Conservation (phyloP, 1,140 invertebrate species). For the Bombus ignitus region DNA sequence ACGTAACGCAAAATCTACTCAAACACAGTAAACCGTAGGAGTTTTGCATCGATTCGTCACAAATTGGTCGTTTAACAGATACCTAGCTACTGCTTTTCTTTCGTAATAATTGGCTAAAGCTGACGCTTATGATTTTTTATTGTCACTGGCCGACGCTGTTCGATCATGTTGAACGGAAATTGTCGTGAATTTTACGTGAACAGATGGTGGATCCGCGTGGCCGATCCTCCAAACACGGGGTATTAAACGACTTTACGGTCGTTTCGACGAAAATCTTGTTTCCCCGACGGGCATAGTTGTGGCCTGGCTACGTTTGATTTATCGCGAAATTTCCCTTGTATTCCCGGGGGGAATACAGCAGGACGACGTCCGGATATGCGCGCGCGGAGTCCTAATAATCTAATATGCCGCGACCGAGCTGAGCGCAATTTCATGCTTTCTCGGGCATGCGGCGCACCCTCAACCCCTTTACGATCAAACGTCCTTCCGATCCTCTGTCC, state of each 20-base stretch:
- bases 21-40: too few relatives aligned
- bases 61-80: too few relatives aligned
- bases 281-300: slow-evolving; percentile 23
- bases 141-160: neutral
- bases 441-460: slow-evolving; percentile 46
- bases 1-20: too few relatives aligned
- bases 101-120: too few relatives aligned
- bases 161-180: neutral
- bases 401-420: slow-evolving; percentile 65
- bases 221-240: neutral
- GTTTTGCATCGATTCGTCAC: too few relatives aligned
- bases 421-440: slow-evolving; percentile 70
- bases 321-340: slow-evolving; percentile 55
- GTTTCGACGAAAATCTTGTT: slow-evolving; percentile 48
- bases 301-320: slow-evolving; percentile 60
- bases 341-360: slow-evolving; percentile 25
- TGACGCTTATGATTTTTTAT: too few relatives aligned
- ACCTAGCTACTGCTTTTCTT: too few relatives aligned
- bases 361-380: slow-evolving; percentile 40
- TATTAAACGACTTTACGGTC: slow-evolving; percentile 50
- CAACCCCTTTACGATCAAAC: slow-evolving; percentile 33
- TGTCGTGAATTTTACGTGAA: neutral
- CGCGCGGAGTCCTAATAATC: slow-evolving; percentile 64
- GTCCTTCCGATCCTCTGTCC: slow-evolving; percentile 14
- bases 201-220: too few relatives aligned